A percentile compares a stretch with the other conserved stretches of the same genome.
These are phyloP conservation scores for Gobius niger DNA, from an alignment of 2,113 vertebrate species.

Conservation along the genomic window DNA sequence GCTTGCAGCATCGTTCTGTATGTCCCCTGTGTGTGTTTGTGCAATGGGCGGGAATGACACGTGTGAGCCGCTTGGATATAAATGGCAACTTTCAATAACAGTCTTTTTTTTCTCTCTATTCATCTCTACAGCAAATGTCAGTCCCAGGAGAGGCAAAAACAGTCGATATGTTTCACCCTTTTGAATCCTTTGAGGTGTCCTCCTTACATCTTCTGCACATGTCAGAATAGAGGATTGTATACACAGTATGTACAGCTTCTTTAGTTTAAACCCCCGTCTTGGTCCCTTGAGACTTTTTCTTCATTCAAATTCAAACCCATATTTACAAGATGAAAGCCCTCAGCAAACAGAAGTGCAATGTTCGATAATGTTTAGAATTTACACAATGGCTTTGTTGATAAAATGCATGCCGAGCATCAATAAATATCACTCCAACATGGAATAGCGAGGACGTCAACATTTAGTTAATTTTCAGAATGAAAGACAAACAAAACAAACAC, in stretches of 20 bases:
- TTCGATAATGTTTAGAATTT: constrained; percentile 63
- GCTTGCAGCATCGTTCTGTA: constrained; percentile 66
- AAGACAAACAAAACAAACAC: constrained; percentile 35
- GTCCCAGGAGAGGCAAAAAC: constrained; percentile 72
- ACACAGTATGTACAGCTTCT: constrained; percentile 83
- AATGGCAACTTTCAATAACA: constrained; percentile 76
- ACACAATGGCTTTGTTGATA: constrained; percentile 79
- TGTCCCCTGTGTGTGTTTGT: constrained; percentile 36
- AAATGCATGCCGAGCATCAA: constrained; percentile 85
- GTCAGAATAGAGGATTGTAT: constrained; percentile 72
- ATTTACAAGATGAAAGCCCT: constrained; percentile 80
- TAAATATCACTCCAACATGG: constrained; percentile 78
- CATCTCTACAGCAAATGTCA: constrained; percentile 77
- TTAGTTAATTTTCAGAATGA: constrained; percentile 64
- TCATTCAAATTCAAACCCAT: constrained; percentile 56
- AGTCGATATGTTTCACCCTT: constrained; percentile 67
- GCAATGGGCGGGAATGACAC: constrained; percentile 11
- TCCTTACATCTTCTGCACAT: constrained; percentile 76
- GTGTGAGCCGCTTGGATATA: constrained; percentile 54
- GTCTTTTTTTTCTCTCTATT: constrained; percentile 79
- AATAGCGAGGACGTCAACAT: constrained; percentile 74
- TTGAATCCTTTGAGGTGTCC: constrained; percentile 57
- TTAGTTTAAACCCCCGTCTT: constrained; percentile 52
- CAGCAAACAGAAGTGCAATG: constrained; percentile 79
- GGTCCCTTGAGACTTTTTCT: constrained; percentile 67